phyloP scores from a whole-genome alignment of 2,888 invertebrate genomes.

The Aethes cnicana region DNA sequence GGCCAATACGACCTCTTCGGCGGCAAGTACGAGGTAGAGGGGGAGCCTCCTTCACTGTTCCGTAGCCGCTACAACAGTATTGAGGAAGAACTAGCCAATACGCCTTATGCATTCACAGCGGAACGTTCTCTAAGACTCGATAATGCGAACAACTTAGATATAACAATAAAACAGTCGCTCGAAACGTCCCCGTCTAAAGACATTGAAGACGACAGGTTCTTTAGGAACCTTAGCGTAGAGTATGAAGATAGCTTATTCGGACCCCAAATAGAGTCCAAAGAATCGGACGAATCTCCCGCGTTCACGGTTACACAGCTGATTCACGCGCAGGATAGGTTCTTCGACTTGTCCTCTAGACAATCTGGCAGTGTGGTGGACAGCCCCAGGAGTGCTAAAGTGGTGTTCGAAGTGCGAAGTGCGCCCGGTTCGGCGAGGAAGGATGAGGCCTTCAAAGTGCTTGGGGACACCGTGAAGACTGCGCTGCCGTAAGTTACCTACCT shows the following conservation, averaged over 20 bases:
- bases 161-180: conserved; percentile 53
- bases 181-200: conserved; percentile 61
- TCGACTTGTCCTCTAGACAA: conserved; percentile 61
- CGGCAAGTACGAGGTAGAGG: conserved; percentile 61
- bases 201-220: conserved; percentile 66
- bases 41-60: conserved; percentile 65
- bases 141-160: conserved; percentile 54
- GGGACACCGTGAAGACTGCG: conserved; percentile 31
- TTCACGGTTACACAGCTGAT: conserved; percentile 74
- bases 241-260: conserved; percentile 57
- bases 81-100: conserved; percentile 76
- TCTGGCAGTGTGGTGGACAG: conserved; percentile 38
- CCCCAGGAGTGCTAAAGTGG: conserved; percentile 40
- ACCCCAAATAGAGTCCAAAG: conserved; percentile 55
- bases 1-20: conserved; percentile 73
- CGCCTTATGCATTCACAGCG: conserved; percentile 76
- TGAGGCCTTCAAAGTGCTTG: conserved; percentile 38
- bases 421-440: conserved; percentile 3
- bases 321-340: conserved; percentile 75
- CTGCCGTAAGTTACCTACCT: conserved; percentile 40
- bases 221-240: conserved; percentile 50
- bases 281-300: conserved; percentile 53
- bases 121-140: conserved; percentile 55
- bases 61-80: conserved; percentile 77
- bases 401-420: conserved; percentile 51